Percentiles rank a stretch among this genome's conserved stretches.
phyloP scores from a whole-genome alignment of 2,888 invertebrate genomes.

The Alloplasta piceator region DNA sequence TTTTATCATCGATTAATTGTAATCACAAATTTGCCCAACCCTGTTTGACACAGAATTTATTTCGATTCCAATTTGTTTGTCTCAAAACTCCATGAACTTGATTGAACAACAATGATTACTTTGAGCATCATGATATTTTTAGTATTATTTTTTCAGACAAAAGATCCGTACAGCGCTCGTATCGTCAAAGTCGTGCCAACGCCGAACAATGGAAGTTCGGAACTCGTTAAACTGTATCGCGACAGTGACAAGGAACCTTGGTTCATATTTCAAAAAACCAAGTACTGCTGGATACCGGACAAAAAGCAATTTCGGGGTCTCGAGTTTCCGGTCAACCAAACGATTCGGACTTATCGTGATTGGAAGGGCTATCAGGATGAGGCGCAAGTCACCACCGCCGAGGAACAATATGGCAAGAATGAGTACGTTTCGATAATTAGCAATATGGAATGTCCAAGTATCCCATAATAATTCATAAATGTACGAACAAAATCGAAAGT shows the following conservation, averaged over 20 bases:
- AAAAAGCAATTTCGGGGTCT: slow-evolving; percentile 92
- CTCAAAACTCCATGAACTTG: too few species aligned
- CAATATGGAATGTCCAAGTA: too few species aligned
- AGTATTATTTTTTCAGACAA: slow-evolving; percentile 88
- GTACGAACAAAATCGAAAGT: too few species aligned
- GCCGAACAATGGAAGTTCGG: slow-evolving; percentile 98
- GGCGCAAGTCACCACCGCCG: slow-evolving; percentile 89
- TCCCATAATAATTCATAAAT: too few species aligned
- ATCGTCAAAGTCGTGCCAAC: slow-evolving; percentile 98
- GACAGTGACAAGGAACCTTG: slow-evolving; percentile 88
- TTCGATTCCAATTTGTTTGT: too few species aligned
- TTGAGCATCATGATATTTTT: too few species aligned
- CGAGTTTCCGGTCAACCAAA: slow-evolving; percentile 92
- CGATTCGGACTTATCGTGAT: slow-evolving; percentile 89
- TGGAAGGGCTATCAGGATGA: slow-evolving; percentile 96
- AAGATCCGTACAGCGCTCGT: slow-evolving; percentile 90
- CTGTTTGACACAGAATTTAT: too few species aligned
- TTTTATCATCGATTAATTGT: too few species aligned
- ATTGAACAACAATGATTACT: too few species aligned
- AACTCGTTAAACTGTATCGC: slow-evolving; percentile 92
- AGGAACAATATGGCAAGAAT: slow-evolving; percentile 95
- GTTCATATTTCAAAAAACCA: slow-evolving; percentile 99
- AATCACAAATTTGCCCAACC: too few species aligned
- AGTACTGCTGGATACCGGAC: slow-evolving; percentile 95
- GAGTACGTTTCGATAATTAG: slow-evolving; percentile 87